phyloP scores from a whole-genome alignment of 2,797 vertebrate species.

The Hemitrygon akajei region DNA sequence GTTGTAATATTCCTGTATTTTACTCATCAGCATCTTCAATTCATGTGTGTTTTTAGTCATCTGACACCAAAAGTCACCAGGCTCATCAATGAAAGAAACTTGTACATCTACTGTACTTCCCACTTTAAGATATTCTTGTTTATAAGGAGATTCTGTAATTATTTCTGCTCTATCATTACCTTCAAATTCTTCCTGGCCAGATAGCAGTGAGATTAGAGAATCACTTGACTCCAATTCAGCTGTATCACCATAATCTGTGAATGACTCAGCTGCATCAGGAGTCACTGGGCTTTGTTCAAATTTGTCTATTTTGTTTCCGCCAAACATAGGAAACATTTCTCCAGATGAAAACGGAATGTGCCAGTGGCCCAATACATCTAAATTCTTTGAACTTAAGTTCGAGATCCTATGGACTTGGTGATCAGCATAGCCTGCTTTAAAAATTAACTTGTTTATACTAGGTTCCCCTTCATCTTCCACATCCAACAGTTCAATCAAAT shows the following conservation, averaged over 20 bases:
- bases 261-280: neutral
- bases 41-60: conserved; percentile 53
- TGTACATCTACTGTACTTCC: conserved; percentile 76
- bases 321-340: neutral
- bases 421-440: conserved; percentile 57
- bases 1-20: conserved; percentile 72
- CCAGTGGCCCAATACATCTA: neutral
- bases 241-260: neutral
- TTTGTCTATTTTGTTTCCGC: conserved; percentile 4
- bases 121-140: conserved; percentile 67
- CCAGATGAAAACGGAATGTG: conserved; percentile 16
- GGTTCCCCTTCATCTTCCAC: conserved; percentile 58
- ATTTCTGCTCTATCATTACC: neutral
- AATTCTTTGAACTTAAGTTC: conserved; percentile 9
- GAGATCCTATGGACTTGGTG: conserved; percentile 47
- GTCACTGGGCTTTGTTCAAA: conserved; percentile 23
- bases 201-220: conserved; percentile 17
- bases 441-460: conserved; percentile 66
- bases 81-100: conserved; percentile 70
- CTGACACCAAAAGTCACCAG: conserved; percentile 89
- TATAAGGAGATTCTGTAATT: conserved; percentile 38
- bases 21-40: conserved; percentile 68
- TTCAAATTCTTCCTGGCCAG: neutral
- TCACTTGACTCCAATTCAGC: neutral
- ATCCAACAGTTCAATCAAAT: conserved; percentile 68